Conservation (phyloP, 2,888 invertebrate genomes). For the Gerris lacustris region DNA sequence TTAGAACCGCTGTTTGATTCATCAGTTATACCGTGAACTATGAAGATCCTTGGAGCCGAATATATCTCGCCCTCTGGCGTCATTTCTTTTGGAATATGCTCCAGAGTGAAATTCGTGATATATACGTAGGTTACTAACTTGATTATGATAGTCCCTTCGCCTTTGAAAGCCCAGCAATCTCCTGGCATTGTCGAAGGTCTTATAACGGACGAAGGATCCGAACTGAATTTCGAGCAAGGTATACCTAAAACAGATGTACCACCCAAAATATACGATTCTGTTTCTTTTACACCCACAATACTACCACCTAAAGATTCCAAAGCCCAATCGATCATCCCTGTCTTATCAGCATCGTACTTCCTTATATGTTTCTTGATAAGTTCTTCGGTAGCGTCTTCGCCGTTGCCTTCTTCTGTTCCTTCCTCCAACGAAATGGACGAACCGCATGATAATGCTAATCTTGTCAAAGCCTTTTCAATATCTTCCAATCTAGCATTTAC, state of each 20-base stretch:
- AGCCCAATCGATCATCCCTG: conserved; percentile 47
- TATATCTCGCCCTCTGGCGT: conserved; percentile 42
- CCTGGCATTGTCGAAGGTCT: conserved; percentile 38
- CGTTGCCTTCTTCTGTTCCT: neutral
- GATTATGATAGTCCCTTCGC: conserved; percentile 42
- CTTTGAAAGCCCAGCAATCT: conserved; percentile 48
- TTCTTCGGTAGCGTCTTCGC: neutral
- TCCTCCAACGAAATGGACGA: neutral
- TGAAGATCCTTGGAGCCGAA: conserved; percentile 41
- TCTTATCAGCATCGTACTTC: conserved; percentile 45
- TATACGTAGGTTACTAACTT: conserved; percentile 38
- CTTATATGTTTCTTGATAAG: conserved; percentile 10
- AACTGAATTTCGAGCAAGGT: neutral
- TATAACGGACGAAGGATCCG: conserved; percentile 9
- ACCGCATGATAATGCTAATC: neutral
- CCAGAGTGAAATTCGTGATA: conserved; percentile 41
- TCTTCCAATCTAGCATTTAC: neutral
- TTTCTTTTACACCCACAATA: neutral
- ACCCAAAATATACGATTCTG: neutral
- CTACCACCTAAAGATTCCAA: conserved; percentile 42
- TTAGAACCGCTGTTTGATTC: neutral
- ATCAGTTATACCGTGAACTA: neutral
- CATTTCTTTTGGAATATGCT: conserved; percentile 42
- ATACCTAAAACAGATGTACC: neutral
- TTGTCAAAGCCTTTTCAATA: conserved; percentile 1